Base-by-base conservation (phyloP, 1,140 invertebrate species). In the Meloidogyne chitwoodi region DNA sequence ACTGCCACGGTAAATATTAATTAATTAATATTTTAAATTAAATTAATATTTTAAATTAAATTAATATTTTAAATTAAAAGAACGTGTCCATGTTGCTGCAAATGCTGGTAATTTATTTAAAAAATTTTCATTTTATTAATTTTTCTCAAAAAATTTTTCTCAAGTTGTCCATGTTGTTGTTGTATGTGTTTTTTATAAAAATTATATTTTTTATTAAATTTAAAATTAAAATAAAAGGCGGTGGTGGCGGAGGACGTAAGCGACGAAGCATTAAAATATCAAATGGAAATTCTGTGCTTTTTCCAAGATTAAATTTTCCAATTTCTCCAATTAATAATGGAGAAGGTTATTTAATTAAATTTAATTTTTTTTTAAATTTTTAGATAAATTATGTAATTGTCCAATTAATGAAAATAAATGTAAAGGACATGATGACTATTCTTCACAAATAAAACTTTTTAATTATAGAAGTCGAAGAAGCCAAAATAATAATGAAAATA, bases 31-130 rank as follows among this genome's bases (percentile, higher is more conserved):
- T 5, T 44, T 44, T 1, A 31, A 44, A 44, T 31, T 68, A 27
- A 68, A 68, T n/a, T n/a, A n/a, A n/a, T n/a, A n/a, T 0, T 68
- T 12, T 2, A 19, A 44, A 44, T 1, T 56, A n/a, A 56, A 56
- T 56, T 56, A 68, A 19, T 19, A 19, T n/a, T 24, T 67, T 29
- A 12, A 67, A 67, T 6, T 16, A 19, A 68, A 8, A 69, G 68
- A 69, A 69, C 68, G 1, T 69, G 68, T n/a, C 68, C 68, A 1
- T 69, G 68, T 61, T 69, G 68, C 31, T 69, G 68, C 68, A 69
- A 69, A 69, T 69, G 68, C 68, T 69, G 68, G 68, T 69, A 44
- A 44, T 8, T 10, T 3, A 44, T 5, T 34, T 14, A 19, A 68
- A 68, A 68, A 29, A 14, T 68, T 26, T 67, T 8, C 1, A 34